Evolutionary conservation across 2,888 invertebrate species (phyloP), one percentile per base, ranked within the genome.

Genomic region (Noctua comes): DNA sequence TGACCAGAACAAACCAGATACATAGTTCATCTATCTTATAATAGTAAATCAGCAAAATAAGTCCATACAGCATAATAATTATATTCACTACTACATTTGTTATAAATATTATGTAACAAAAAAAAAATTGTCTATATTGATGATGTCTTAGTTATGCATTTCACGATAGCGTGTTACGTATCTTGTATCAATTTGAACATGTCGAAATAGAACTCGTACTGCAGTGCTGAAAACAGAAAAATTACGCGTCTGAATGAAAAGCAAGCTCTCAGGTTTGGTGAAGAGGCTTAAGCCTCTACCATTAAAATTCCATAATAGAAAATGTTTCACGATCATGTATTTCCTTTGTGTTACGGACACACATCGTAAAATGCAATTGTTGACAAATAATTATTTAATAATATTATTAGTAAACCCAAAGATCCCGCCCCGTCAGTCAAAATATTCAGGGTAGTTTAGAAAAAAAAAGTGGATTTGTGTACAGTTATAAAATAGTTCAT

Each of bases 121-220:
- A 64, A 36, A 36, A 13, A 21, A 10, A 24, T 36, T 21, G 18
- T n/a, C 1, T 65, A 73, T 43, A 16, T 40, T 4, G 59, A 73
- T 0, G 54, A 68, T 74, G 31, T 54, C 81, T 36, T 11, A 57
- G 51, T 66, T 66, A 48, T 65, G n/a, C 43, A 83, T 83, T 76
- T 77, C 48, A 80, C 83, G 24, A 77, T 69, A 36, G 27, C 10
- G 27, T 65, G 57, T 51, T 40, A 24, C 27, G 13, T 27, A 27
- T 27, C 18, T 62, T 59, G 31, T 43, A 65, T 83, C 24, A 65
- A 51, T 69, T 24, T 24, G 16, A 16, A 76, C 64, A 69, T 83
- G 31, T 59, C 2, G 48, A 43, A 13, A 43, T 43, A 43, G 54
- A 13, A 2, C 27, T 68, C 21, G n/a, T 27, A 40, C 51, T 31